These are phyloP conservation scores for Panopea generosa DNA, from an alignment of 2,888 invertebrate species.

Conservation along the genomic window DNA sequence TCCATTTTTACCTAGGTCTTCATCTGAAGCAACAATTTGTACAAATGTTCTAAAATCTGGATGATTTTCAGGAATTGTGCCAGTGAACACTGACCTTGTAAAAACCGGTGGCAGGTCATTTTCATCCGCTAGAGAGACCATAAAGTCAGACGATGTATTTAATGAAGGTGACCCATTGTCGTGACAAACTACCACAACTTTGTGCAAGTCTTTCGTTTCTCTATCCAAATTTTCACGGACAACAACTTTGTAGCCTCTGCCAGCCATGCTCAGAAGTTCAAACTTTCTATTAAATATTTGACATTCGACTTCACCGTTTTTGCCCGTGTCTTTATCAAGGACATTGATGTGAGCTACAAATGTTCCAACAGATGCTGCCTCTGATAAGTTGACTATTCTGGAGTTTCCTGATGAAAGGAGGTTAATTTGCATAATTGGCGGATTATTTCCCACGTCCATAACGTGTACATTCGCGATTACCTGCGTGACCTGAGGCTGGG, in stretches of 20 bases:
- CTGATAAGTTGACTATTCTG: constrained; percentile 52
- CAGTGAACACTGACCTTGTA: constrained; percentile 83
- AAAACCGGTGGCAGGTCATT: constrained; percentile 96
- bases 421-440: constrained; percentile 88
- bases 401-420: constrained; percentile 54
- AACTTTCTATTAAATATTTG: constrained; percentile 52
- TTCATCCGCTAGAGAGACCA: constrained; percentile 89
- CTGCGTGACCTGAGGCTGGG: constrained; percentile 60
- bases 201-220: constrained; percentile 51
- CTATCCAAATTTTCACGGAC: constrained; percentile 54
- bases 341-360: constrained; percentile 66
- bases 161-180: constrained; percentile 61
- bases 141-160: constrained; percentile 46
- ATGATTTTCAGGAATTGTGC: constrained; percentile 57
- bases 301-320: constrained; percentile 68
- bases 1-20: constrained; percentile 55
- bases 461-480: constrained; percentile 85
- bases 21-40: constrained; percentile 57
- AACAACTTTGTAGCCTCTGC: constrained; percentile 62
- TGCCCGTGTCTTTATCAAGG: constrained; percentile 62
- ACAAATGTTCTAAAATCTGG: constrained; percentile 49
- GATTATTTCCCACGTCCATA: constrained; percentile 95
- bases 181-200: constrained; percentile 51
- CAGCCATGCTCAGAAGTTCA: constrained; percentile 53
- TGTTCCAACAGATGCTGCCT: constrained; percentile 57